phyloP scores from a whole-genome alignment of 2,797 vertebrate genomes.

The Microctenopoma steveboyesi region DNA sequence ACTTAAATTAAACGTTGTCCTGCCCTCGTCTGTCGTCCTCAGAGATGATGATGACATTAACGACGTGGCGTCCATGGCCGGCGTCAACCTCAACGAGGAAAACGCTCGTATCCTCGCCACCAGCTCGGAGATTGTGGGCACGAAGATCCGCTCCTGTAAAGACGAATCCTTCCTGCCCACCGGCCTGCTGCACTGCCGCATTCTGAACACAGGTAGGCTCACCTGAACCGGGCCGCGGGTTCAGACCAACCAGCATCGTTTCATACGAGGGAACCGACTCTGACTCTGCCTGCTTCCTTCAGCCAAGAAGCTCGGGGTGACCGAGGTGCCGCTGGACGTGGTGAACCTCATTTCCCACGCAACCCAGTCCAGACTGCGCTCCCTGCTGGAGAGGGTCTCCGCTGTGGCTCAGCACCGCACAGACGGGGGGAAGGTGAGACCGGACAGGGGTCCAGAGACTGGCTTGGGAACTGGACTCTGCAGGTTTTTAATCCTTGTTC shows the following conservation, averaged over 20 bases:
- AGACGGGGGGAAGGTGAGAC: slow-evolving; percentile 80
- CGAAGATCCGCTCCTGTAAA: slow-evolving; percentile 85
- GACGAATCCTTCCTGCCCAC: slow-evolving; percentile 86
- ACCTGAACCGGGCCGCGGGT: background rate
- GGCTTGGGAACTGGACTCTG: too few relatives aligned
- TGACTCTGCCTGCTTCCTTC: background rate
- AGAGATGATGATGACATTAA: slow-evolving; percentile 90
- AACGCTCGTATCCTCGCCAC: slow-evolving; percentile 86
- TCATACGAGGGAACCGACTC: too few relatives aligned
- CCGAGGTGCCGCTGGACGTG: slow-evolving; percentile 83
- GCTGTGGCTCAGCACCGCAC: slow-evolving; percentile 85
- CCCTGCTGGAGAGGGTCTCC: slow-evolving; percentile 85
- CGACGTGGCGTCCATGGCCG: slow-evolving; percentile 87
- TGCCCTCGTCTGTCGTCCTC: background rate
- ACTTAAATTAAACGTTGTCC: too few relatives aligned
- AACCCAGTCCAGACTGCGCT: slow-evolving; percentile 82
- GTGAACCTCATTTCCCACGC: slow-evolving; percentile 87
- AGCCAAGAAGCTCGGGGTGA: slow-evolving; percentile 86
- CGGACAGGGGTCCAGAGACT: background rate
- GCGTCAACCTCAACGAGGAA: slow-evolving; percentile 87
- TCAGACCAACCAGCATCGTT: too few relatives aligned
- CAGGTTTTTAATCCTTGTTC: too few relatives aligned
- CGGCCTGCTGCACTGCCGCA: slow-evolving; percentile 81
- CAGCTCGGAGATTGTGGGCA: slow-evolving; percentile 85
- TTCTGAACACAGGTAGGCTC: slow-evolving; percentile 84